Evolutionary conservation across 2,888 invertebrate species (phyloP), one percentile per base, ranked within the genome.

Genomic region (Pseudeuparius sepicola): DNA sequence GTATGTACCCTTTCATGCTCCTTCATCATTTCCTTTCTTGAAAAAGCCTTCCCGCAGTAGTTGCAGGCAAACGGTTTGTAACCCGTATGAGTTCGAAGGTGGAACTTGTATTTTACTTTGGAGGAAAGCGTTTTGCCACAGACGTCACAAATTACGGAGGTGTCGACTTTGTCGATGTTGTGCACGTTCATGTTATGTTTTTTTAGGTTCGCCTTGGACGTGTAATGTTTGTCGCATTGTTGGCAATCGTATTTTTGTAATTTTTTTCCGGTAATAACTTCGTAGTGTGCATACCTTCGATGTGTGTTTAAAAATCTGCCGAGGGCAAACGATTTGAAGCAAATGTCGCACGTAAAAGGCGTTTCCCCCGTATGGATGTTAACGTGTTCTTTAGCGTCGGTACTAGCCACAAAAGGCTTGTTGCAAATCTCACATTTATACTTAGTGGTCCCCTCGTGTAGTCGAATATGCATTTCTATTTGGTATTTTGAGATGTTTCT

Each of bases 101-200:
- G 71, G 13, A 65, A 60, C 36, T 65, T 65, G 20, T 73, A 49
- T 28, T 69, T 70, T 39, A 64, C 66, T 7, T 52, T 56, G 18
- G 58, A 66, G 1, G 63, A 57, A 4, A 71, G 48, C 1, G 63
- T 61, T 45, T 71, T 71, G 0, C 70, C 71, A 41, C 73, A 74
- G 2, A 66, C 53, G 25, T 72, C 70, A 36, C 74, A 74, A 3
- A 17, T 12, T 23, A 32, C 24, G 3, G 20, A 14, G 32, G 16
- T 36, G 62, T 63, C 65, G 17, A 30, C 31, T 24, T 20, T 35
- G 23, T 31, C 60, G 14, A 61, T 55, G 11, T 43, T 45, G 36
- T 49, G 50, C 4, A 33, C 11, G 11, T 14, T 23, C 34, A 50
- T 42, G 36, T 48, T 54, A 36, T 54, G 58, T 30, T 53, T 45